Evolutionary conservation across 1,140 invertebrate species (phyloP).

Genomic region (Aphidius gifuensis): DNA sequence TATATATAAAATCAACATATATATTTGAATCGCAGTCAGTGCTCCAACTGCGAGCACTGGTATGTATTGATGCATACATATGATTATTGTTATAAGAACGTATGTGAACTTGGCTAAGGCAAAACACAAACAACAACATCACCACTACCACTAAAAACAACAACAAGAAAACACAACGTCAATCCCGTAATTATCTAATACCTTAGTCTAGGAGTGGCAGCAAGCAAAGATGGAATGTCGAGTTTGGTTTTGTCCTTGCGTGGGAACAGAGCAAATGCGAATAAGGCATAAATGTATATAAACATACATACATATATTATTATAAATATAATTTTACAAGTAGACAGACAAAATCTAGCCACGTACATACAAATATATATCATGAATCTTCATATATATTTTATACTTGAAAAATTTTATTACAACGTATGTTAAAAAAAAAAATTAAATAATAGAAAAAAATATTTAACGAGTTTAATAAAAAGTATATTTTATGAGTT

Average conservation of each 20-base stretch:
- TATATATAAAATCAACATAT: no score
- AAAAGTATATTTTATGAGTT: background rate
- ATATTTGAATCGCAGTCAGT: no score
- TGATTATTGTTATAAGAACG: no score
- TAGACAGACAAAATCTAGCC: no score
- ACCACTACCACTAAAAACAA: background rate
- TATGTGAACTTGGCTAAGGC: background rate
- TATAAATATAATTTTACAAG: background rate
- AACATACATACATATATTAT: slow-evolving; percentile 10
- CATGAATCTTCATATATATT: no score
- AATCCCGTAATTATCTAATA: slow-evolving; percentile 39
- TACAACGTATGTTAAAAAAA: no score
- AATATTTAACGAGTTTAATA: no score
- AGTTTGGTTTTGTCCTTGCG: slow-evolving; percentile 35
- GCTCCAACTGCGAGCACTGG: no score
- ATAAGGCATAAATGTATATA: slow-evolving; percentile 17
- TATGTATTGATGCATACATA: no score
- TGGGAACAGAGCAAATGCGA: slow-evolving; percentile 37
- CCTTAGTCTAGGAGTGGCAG: slow-evolving; percentile 32
- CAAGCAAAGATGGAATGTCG: slow-evolving; percentile 30
- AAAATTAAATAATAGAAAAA: no score
- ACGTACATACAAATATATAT: no score
- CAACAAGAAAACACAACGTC: slow-evolving; percentile 30
- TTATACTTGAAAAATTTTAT: no score
- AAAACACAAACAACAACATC: background rate